Evolutionary conservation across 2,797 vertebrate genomes (phyloP).

Genomic region (Bryconaethiops microstoma): DNA sequence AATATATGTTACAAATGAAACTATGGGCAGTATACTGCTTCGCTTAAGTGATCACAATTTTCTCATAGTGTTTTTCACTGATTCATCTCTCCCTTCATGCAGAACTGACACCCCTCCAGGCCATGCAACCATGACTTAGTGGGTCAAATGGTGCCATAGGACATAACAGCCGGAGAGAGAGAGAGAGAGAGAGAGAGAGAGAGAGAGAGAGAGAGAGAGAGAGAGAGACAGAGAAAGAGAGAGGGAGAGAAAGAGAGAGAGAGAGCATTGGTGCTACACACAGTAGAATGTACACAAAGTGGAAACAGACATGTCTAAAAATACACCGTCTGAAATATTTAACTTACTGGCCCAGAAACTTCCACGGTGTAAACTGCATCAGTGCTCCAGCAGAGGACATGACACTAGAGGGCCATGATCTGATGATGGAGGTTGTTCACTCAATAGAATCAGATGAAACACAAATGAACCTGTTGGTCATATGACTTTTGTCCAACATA

Average conservation of each 20-base stretch:
- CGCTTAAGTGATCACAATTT: neutral
- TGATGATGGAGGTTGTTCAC: slow-evolving; percentile 57
- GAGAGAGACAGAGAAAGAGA: slow-evolving; percentile 35
- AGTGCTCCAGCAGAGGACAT: slow-evolving; percentile 69
- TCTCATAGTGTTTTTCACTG: slow-evolving; percentile 14
- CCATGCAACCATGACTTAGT: slow-evolving; percentile 74
- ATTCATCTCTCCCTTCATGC: slow-evolving; percentile 60
- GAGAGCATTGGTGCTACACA: slow-evolving; percentile 38
- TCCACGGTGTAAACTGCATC: slow-evolving; percentile 70
- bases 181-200: slow-evolving; percentile 37
- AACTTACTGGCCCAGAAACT: slow-evolving; percentile 85
- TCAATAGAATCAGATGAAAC: slow-evolving; percentile 41
- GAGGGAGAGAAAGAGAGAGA: slow-evolving; percentile 40
- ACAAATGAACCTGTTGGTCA: neutral
- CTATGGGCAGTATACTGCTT: neutral
- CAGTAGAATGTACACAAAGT: slow-evolving; percentile 66
- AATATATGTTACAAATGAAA: too few species aligned
- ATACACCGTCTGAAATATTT: slow-evolving; percentile 85
- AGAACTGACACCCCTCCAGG: slow-evolving; percentile 68
- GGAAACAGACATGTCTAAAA: slow-evolving; percentile 80
- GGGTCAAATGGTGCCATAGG: slow-evolving; percentile 80
- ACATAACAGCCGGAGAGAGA: slow-evolving; percentile 59
- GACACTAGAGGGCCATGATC: slow-evolving; percentile 69
- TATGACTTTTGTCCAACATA: neutral
- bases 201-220: slow-evolving; percentile 37